Percentiles rank a stretch among this genome's conserved stretches.
Evolutionary conservation across 1,140 invertebrate species (phyloP).

Genomic region (Thalassaphorura encarpata): DNA sequence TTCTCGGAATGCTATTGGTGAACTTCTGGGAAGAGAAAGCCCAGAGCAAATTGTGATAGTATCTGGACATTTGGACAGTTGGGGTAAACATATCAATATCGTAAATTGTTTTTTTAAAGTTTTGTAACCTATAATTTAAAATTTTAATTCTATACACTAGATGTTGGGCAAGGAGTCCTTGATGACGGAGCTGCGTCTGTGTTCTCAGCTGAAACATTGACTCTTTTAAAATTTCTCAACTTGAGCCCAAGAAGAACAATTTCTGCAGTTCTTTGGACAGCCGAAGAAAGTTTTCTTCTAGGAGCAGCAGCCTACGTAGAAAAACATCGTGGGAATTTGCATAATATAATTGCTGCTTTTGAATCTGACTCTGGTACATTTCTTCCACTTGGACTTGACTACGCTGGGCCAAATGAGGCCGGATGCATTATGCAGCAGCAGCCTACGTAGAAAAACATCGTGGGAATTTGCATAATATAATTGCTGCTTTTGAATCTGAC

Average conservation of each 20-base stretch:
- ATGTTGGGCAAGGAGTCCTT: no score
- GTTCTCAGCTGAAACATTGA: slow-evolving; percentile 67
- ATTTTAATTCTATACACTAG: no score
- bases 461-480: slow-evolving; percentile 41
- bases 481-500: slow-evolving; percentile 16
- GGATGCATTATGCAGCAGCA: slow-evolving; percentile 54
- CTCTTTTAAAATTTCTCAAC: slow-evolving; percentile 54
- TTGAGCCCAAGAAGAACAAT: slow-evolving; percentile 58
- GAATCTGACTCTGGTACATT: slow-evolving; percentile 14
- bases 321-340: slow-evolving; percentile 48
- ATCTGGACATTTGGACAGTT: slow-evolving; percentile 76
- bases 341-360: slow-evolving; percentile 18
- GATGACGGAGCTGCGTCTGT: no score
- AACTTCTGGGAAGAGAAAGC: slow-evolving; percentile 49
- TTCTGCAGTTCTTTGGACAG: slow-evolving; percentile 62
- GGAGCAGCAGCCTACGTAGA: slow-evolving; percentile 56
- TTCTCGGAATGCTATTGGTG: slow-evolving; percentile 62
- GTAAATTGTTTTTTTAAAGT: no score
- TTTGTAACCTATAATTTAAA: no score
- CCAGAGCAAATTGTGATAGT: slow-evolving; percentile 64
- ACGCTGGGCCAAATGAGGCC: slow-evolving; percentile 60
- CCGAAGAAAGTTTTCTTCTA: slow-evolving; percentile 60
- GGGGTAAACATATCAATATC: no score
- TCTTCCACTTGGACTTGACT: slow-evolving; percentile 51
- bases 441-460: slow-evolving; percentile 54